These are phyloP conservation scores for Thamnaconus septentrionalis DNA, from an alignment of 2,113 vertebrate species.

Conservation along the genomic window DNA sequence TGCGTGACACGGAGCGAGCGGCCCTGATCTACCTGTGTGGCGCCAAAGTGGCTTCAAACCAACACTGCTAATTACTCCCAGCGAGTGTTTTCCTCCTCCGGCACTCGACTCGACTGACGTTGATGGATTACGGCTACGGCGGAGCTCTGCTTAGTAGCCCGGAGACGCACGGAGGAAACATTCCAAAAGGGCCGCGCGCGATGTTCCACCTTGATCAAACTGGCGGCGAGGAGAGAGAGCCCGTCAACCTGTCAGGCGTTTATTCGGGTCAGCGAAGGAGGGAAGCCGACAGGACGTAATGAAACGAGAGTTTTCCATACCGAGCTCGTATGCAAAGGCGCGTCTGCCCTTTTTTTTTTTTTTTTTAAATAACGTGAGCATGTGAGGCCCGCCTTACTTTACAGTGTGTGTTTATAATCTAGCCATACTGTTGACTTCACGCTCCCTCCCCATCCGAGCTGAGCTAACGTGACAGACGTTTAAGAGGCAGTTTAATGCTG, in stretches of 20 bases:
- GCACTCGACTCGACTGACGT: not conserved
- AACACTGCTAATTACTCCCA: not conserved
- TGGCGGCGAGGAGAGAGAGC: conserved; percentile 13
- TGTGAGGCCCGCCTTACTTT: conserved; percentile 12
- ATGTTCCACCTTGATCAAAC: conserved; percentile 62
- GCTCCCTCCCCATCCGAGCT: not conserved
- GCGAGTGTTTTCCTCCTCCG: not conserved
- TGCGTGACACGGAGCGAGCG: not conserved
- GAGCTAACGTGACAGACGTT: conserved; percentile 7
- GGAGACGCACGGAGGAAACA: conserved; percentile 29
- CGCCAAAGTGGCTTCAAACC: not conserved
- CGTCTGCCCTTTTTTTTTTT: too few relatives aligned
- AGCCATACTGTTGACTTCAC: conserved; percentile 5
- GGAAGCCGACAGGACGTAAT: conserved; percentile 4
- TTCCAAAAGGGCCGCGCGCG: conserved; percentile 49
- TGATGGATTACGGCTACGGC: conserved; percentile 38
- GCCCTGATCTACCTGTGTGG: not conserved
- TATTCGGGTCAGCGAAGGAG: too few relatives aligned
- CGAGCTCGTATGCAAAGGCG: conserved; percentile 13
- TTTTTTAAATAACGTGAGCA: too few relatives aligned
- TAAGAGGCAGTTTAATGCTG: conserved; percentile 11
- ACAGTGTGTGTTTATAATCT: not conserved
- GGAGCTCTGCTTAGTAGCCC: conserved; percentile 22
- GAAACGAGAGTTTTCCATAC: conserved; percentile 35
- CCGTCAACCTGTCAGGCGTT: conserved; percentile 18